Evolutionary conservation across 2,797 vertebrate species (phyloP).

Genomic region (Cryptoblepharus egeriae): DNA sequence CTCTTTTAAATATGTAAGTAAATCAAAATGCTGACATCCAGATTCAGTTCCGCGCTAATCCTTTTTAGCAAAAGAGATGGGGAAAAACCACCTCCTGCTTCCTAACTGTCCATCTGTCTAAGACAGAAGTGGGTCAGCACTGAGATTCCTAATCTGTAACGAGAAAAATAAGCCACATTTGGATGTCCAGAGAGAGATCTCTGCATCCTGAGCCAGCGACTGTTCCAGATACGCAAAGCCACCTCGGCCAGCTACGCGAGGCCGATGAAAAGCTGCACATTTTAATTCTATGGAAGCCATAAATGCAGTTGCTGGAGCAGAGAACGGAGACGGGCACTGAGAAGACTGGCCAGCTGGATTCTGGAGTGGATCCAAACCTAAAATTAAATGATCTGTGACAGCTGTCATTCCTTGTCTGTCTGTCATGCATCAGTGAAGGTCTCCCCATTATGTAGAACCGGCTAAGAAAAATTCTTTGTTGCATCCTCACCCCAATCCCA

Average conservation of each 20-base stretch:
- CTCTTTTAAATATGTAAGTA: not conserved
- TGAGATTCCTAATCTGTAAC: not conserved
- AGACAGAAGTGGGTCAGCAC: conserved; percentile 9
- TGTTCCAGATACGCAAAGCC: not conserved
- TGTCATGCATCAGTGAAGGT: conserved; percentile 23
- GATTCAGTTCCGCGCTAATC: conserved; percentile 28
- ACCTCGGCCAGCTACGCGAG: conserved; percentile 1
- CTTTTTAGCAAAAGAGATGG: not conserved
- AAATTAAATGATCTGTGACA: conserved; percentile 58
- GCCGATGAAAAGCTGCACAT: not conserved
- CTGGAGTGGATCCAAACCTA: conserved; percentile 27
- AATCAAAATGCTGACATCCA: conserved; percentile 16
- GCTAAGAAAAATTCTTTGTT: conserved; percentile 32
- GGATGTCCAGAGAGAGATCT: not conserved
- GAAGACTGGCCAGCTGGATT: conserved; percentile 21
- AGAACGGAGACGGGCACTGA: not conserved
- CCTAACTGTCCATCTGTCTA: conserved; percentile 24
- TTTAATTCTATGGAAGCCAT: conserved; percentile 2
- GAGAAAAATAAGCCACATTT: not conserved
- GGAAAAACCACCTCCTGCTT: not conserved
- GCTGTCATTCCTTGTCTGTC: conserved; percentile 54
- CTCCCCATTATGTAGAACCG: not conserved
- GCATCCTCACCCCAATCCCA: not conserved
- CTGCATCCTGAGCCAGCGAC: not conserved
- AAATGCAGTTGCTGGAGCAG: not conserved